These are phyloP conservation scores for Huso huso DNA, from an alignment of 2,797 vertebrate species.

Conservation along the genomic window DNA sequence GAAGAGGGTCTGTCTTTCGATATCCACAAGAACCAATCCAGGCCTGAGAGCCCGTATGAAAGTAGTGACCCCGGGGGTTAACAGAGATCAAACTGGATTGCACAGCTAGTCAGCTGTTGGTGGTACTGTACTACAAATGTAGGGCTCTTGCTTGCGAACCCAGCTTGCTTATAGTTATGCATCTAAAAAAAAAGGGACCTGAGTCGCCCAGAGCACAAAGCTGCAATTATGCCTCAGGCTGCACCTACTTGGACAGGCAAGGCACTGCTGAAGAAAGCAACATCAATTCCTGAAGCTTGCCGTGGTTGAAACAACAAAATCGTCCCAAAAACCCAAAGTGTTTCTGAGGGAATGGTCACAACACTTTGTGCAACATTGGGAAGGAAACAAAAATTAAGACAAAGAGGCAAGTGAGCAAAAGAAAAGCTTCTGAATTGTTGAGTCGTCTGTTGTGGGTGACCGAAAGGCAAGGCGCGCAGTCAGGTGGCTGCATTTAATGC, in stretches of 20 bases:
- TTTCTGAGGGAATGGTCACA: constrained; percentile 38
- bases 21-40: no score
- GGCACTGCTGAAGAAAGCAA: constrained; percentile 41
- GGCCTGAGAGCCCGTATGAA: no score
- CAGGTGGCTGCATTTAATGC: constrained; percentile 25
- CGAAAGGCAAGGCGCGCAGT: constrained; percentile 34
- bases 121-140: constrained; percentile 43
- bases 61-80: constrained; percentile 17
- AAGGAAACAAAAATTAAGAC: constrained; percentile 9
- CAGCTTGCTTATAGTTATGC: constrained; percentile 32
- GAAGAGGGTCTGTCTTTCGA: no score
- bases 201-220: constrained; percentile 51
- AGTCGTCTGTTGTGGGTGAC: constrained; percentile 28
- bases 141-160: constrained; percentile 21
- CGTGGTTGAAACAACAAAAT: constrained; percentile 12
- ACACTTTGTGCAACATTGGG: constrained; percentile 34
- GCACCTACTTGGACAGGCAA: constrained; percentile 57
- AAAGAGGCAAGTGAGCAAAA: constrained; percentile 33
- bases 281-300: constrained; percentile 49
- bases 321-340: constrained; percentile 34
- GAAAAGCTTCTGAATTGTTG: constrained; percentile 24
- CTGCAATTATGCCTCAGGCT: constrained; percentile 54
- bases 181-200: constrained; percentile 27
- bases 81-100: constrained; percentile 33
- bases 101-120: constrained; percentile 39